Evolutionary conservation across 2,888 invertebrate genomes (phyloP), one percentile per base, ranked within the genome.

Genomic region (Maniola hyperantus): DNA sequence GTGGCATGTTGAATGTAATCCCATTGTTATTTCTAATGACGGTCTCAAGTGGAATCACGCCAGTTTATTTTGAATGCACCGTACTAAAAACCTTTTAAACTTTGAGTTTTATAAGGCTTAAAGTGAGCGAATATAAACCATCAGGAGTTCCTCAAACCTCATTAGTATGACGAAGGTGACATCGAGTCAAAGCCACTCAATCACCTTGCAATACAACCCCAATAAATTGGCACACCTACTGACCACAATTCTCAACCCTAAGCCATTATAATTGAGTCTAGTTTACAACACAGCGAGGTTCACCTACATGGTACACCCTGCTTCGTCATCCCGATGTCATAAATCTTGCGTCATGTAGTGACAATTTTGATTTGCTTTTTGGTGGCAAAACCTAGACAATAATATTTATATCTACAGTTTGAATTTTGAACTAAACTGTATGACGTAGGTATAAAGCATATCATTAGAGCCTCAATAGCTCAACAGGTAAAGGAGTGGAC

Each of bases 161-260:
- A 66, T 66, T 66, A 66, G 34, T 60, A 48, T 36, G 66, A 61
- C 60, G 60, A 18, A 66, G 66, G 55, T 61, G 66, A 66, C 46
- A 61, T 33, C 54, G 48, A 55, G 48, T 55, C 54, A 20, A 34
- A 46, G 61, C n/a, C 48, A 66, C 61, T 61, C 54, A 55, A 66
- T 66, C 61, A 55, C 33, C 11, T 44, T n/a, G 46, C 53, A 44
- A 60, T 48, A 60, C 36, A 50, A 39, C 10, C n/a, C n/a, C 64
- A 44, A 55, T 50, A 48, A n/a, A 18, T n/a, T 7, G 20, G 18
- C 15, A 34, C n/a, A 18, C 55, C 18, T 10, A 18, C 15, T 10
- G 10, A 20, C 18, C 39, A 33, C 60, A n/a, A 50, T 34, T 6
- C 15, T 20, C 34, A 10, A 50, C 60, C 50, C 36, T 60, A 60